These are phyloP conservation scores for Gopherus flavomarginatus DNA, from an alignment of 2,113 vertebrate species.

Conservation along the genomic window DNA sequence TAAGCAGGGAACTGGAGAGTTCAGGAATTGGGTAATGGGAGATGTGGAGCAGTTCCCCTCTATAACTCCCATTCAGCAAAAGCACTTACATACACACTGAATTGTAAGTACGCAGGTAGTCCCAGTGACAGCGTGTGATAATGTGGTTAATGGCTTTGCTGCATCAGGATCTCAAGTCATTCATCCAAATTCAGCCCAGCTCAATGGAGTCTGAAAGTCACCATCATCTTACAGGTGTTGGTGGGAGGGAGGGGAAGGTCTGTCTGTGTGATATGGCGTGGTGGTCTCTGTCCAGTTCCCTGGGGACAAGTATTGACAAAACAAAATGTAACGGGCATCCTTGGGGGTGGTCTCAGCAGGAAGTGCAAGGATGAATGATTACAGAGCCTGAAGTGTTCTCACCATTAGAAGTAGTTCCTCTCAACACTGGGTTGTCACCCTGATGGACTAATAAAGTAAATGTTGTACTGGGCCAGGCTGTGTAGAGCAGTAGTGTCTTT, in stretches of 20 bases:
- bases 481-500: not conserved
- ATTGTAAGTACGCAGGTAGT: slow-evolving; percentile 2
- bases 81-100: not conserved
- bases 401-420: not conserved
- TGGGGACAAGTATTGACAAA: not conserved
- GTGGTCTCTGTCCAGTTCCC: fast-evolving
- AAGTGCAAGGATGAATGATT: not conserved
- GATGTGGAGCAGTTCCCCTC: not conserved
- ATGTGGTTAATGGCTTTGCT: not conserved
- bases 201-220: not conserved
- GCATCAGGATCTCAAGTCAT: not conserved
- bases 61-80: not conserved
- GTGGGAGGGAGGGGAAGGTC: not conserved
- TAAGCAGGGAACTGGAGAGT: slow-evolving; percentile 6
- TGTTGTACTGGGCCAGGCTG: not conserved
- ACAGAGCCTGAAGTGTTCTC: not conserved
- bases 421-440: not conserved
- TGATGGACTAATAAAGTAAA: not conserved
- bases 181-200: not conserved
- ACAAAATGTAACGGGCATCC: not conserved
- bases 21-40: not conserved
- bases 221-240: not conserved
- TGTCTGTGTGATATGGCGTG: not conserved
- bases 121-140: not conserved
- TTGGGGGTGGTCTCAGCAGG: not conserved